Conservation (phyloP, 2,797 vertebrate genomes). For the Helostoma temminkii region DNA sequence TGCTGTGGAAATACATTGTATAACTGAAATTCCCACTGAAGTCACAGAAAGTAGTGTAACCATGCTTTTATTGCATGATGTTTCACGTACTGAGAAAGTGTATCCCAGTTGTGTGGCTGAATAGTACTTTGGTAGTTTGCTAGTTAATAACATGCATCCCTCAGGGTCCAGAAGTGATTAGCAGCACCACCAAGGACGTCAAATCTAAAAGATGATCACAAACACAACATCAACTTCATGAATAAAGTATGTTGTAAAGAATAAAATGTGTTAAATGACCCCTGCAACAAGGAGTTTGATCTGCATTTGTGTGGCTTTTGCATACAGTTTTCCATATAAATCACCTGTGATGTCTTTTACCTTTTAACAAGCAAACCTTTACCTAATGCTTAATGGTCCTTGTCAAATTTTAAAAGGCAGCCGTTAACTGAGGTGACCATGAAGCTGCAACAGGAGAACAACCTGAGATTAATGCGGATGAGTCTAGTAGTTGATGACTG, state of each 20-base stretch:
- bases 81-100: not conserved
- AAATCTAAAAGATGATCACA: not conserved
- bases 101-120: not conserved
- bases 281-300: not conserved
- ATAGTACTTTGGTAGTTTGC: no score
- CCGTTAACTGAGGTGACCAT: constrained; percentile 17
- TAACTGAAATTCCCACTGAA: no score
- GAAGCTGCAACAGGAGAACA: constrained; percentile 50
- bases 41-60: no score
- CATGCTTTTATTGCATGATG: no score
- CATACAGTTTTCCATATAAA: not conserved
- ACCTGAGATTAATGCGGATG: constrained; percentile 65
- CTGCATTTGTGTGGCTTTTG: not conserved
- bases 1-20: no score
- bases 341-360: constrained; percentile 3
- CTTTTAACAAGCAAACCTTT: not conserved
- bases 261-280: not conserved
- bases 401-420: not conserved
- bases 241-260: not conserved
- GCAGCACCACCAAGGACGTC: not conserved
- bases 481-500: constrained; percentile 53
- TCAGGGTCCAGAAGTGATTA: not conserved
- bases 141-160: not conserved
- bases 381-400: not conserved
- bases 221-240: not conserved